phyloP scores from a whole-genome alignment of 1,140 invertebrate genomes.

The Paraescarpia echinospica region DNA sequence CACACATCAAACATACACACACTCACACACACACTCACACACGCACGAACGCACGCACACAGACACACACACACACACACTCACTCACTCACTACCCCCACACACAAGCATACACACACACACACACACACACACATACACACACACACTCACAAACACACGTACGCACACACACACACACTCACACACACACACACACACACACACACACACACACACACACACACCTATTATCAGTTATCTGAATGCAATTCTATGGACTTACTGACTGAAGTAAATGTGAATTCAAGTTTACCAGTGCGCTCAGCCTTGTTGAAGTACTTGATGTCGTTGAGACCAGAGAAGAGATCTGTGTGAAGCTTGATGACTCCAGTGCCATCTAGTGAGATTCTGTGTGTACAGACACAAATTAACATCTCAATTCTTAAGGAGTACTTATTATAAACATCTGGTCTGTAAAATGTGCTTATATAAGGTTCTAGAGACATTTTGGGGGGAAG shows the following conservation, averaged over 20 bases:
- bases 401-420: no score
- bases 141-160: not conserved
- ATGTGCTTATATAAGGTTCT: no score
- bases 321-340: constrained; percentile 21
- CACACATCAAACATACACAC: not conserved
- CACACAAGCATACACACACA: not conserved
- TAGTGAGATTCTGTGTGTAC: not conserved
- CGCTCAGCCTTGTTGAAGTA: constrained; percentile 12
- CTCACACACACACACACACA: not conserved
- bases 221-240: no score
- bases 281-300: no score
- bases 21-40: not conserved
- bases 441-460: no score
- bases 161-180: not conserved
- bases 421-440: no score
- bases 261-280: no score
- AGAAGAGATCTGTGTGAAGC: constrained; percentile 14
- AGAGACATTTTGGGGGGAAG: no score
- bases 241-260: no score
- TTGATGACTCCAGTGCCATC: not conserved
- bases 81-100: not conserved
- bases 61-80: not conserved
- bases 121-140: not conserved
- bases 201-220: not conserved
- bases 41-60: not conserved